Evolutionary conservation across 2,888 invertebrate species (phyloP), one percentile per base, ranked within the genome.

Genomic region (Sabatieria punctata): DNA sequence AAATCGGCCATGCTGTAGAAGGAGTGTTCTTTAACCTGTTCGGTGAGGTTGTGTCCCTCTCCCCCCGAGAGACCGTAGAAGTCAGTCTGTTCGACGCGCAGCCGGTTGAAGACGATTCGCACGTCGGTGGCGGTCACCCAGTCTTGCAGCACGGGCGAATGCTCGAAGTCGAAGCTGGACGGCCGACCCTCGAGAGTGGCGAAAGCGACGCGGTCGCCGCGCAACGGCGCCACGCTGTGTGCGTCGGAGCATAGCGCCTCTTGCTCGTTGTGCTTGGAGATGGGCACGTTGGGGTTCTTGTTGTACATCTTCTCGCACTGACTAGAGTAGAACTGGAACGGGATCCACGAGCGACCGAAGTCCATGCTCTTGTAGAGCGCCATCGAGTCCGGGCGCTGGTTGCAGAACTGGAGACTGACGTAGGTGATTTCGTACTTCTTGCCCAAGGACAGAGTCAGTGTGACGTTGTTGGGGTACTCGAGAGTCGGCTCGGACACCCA

Each of bases 71-170:
- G 42, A 8, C 60, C 60, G 50, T 63, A 62, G 30, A 62, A 43
- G 43, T 58, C 59, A 41, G 55, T 55, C 56, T 62, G 62, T 45
- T 63, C 60, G 15, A 57, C 54, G 38, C 55, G 55, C n/a, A 86
- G 72, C 1, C 88, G 79, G 63, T 88, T 84, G 69, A 91, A 88
- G 2, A 88, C 80, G 1, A 97, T 82, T 55, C 82, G 78, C 48
- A 97, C 83, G 63, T 97, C 95, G 1, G 95, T 97, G 15, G 93
- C 95, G 0, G 95, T 97, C 15, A 93, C 89, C 95, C 95, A 97
- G 69, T 97, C 97, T 70, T 71, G 73, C 21, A 97, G 74, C 2
- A 93, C 88, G 0, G 91, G 85, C 15, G 88, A 89, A 57, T 82
- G 80, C 67, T 97, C 95, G 61, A 95, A 88, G 67, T 89, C 86